Conservation (phyloP, 2,797 vertebrate species). For the Sebastes paucispinis region DNA sequence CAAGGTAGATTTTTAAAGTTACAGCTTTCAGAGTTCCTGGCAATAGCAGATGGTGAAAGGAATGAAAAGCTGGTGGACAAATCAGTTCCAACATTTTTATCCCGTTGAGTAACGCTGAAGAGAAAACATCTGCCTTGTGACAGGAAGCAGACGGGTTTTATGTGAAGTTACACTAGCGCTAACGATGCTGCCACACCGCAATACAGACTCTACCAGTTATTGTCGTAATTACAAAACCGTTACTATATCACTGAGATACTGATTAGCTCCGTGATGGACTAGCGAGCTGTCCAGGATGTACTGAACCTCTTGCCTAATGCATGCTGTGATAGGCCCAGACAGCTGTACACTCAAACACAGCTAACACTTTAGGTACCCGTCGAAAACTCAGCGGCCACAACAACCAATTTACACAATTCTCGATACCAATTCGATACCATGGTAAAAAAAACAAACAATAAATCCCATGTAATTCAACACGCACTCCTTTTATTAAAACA, state of each 20-base stretch:
- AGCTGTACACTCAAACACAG: background rate
- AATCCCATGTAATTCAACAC: too few relatives aligned
- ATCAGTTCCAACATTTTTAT: constrained; percentile 32
- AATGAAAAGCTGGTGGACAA: constrained; percentile 19
- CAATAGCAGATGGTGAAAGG: constrained; percentile 16
- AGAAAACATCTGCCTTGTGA: constrained; percentile 33
- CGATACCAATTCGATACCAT: too few relatives aligned
- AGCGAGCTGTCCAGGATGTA: background rate
- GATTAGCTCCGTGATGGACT: background rate
- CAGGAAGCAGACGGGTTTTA: constrained; percentile 21
- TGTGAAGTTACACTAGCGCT: background rate
- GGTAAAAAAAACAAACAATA: too few relatives aligned
- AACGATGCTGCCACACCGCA: background rate
- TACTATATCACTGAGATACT: background rate
- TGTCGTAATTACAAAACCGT: background rate
- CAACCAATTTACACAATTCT: background rate
- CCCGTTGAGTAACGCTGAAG: constrained; percentile 27
- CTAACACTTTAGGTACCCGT: background rate
- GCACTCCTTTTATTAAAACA: too few relatives aligned
- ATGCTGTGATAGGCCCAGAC: background rate
- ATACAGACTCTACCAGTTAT: background rate
- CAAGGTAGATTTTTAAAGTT: background rate
- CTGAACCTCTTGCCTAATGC: background rate
- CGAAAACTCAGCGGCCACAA: background rate
- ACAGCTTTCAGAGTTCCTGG: background rate